Evolutionary conservation across 2,113 vertebrate genomes (phyloP), one percentile per base, ranked within the genome.

Genomic region (Protomyctophum bolini): DNA sequence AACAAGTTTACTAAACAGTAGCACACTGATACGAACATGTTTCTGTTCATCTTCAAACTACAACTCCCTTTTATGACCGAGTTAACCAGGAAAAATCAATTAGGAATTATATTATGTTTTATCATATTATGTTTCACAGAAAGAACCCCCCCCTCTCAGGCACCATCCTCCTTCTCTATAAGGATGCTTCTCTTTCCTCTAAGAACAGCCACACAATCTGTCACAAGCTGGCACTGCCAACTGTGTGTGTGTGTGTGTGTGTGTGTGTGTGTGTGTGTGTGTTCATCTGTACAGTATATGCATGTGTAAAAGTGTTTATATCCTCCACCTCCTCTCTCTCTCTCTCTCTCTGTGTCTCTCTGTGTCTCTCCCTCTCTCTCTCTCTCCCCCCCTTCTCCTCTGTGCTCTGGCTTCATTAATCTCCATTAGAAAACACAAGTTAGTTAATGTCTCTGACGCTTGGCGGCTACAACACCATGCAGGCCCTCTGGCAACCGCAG

Each of bases 401-500:
- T 73, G 51, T 76, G 15, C 70, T 70, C 81, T 76, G 80, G 88
- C 86, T 92, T 92, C 92, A 92, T 91, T 92, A 92, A 92, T 93
- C 92, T 92, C 92, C 90, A 92, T 93, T 92, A 93, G 87, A 91
- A 91, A 92, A 91, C 91, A 93, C 86, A 91, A 93, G 91, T 93
- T 91, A 90, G 88, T 92, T 93, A 91, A 92, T 91, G 90, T 93
- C 87, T 92, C 86, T 83, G 87, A 83, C 80, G 79, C 88, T 89
- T 80, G 77, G 76, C 74, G 76, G 73, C 84, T 85, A 76, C 76
- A 78, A 83, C 89, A 83, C 79, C 75, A 67, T 80, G 83, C 55
- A 63, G 83, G 75, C 77, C 70, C 83, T 69, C 67, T 81, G 76
- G 79, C 85, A 86, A 49, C 72, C 87, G 80, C 76, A 81, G 76